Base-by-base conservation (phyloP, 2,888 invertebrate species). In the Neria commutata region DNA sequence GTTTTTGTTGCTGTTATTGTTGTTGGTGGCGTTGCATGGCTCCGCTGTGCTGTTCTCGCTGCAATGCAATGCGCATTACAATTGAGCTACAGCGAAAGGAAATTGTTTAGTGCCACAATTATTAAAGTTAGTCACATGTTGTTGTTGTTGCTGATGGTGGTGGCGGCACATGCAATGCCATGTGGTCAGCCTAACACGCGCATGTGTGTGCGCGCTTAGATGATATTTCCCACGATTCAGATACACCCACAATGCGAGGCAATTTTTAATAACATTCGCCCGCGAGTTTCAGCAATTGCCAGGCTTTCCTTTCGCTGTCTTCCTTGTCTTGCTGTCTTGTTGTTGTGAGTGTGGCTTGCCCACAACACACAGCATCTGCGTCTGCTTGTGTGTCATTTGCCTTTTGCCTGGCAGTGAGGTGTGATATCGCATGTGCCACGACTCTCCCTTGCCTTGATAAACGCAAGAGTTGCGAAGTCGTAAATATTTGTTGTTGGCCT, bases 141-240 rank as follows among this genome's bases (percentile, higher is more conserved):
- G 54, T 29, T 40, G 25, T 37, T 37, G 3, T 34, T 34, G 37
- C 34, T 51, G 34, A 21, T 11, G 21, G 8, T 45, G 45, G 3
- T 26, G 54, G 58, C 54, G 47, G 49, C 37, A 29, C 53, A 33
- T 54, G 58, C 53, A 61, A 61, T 54, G 54, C 51, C 19, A 60
- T 50, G 60, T 60, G 54, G 58, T 64, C 61, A 45, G 42, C 26
- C n/a, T 61, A 55, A 53, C 53, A 56, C 26, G 46, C 29, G 33
- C 8, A 47, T 42, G 26, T 23, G 51, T 24, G 19, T 17, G 23
- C 47, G 29, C 23, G 21, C 19, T 25, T 57, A 59, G 63, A 59
- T 62, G 54, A 58, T 56, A 60, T 61, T 66, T 67, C 67, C 67
- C 67, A 67, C 66, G 67, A 67, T 65, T 67, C 58, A 63, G 61